A percentile compares a stretch with the other conserved stretches of the same genome.
These are phyloP conservation scores for Ptiloglossa arizonensis DNA, from an alignment of 1,140 invertebrate species.

Conservation along the genomic window DNA sequence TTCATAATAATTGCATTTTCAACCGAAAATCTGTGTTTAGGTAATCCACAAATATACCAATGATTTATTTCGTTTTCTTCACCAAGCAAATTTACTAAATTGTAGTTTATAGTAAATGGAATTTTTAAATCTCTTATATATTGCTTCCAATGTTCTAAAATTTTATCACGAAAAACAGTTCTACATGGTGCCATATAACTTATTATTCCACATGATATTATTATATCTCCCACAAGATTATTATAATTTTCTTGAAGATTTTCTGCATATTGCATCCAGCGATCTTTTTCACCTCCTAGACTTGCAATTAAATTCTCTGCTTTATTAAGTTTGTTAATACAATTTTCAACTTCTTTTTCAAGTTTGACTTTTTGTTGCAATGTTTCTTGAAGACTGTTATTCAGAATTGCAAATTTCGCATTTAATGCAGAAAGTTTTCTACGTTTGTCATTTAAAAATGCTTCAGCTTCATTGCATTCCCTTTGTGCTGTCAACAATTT, in stretches of 20 bases:
- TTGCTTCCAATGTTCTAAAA: constrained; percentile 82
- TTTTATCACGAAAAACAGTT: constrained; percentile 78
- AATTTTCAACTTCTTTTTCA: constrained; percentile 78
- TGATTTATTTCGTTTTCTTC: constrained; percentile 83
- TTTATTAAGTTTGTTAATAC: constrained; percentile 86
- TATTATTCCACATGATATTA: constrained; percentile 86
- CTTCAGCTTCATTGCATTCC: constrained; percentile 84
- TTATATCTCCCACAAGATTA: constrained; percentile 85
- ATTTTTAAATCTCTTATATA: constrained; percentile 82
- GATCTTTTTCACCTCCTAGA: constrained; percentile 86
- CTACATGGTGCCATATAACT: constrained; percentile 86
- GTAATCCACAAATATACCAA: constrained; percentile 86
- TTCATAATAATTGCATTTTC: constrained; percentile 87
- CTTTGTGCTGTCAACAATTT: constrained; percentile 84
- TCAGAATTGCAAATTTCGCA: constrained; percentile 83
- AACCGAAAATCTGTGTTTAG: constrained; percentile 85
- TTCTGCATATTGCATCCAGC: constrained; percentile 85
- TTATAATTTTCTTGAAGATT: constrained; percentile 83
- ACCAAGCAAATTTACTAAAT: constrained; percentile 83
- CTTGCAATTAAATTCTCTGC: constrained; percentile 86
- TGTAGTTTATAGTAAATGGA: constrained; percentile 83
- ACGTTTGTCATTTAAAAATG: constrained; percentile 84
- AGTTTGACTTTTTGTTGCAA: constrained; percentile 83
- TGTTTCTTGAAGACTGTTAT: constrained; percentile 80
- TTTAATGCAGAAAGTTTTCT: constrained; percentile 83